Evolutionary conservation across 2,113 vertebrate species (phyloP).

Genomic region (Australoheros scitulus): DNA sequence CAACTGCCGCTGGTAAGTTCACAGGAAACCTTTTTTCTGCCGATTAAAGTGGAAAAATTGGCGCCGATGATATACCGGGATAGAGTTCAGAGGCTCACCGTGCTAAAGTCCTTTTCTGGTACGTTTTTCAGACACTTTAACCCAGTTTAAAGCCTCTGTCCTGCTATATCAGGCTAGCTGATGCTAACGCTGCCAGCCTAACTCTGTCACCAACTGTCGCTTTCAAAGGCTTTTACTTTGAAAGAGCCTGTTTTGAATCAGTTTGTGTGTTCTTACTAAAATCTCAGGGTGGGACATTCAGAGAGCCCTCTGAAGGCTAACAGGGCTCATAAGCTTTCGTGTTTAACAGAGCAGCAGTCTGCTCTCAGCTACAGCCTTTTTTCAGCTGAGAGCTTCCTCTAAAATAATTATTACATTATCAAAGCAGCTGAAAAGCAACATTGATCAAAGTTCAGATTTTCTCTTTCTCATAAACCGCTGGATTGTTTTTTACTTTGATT

Average conservation of each 20-base stretch:
- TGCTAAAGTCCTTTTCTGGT: not conserved
- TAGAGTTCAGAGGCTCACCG: not conserved
- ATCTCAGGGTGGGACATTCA: not conserved
- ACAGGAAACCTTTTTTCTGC: not conserved
- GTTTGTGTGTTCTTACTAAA: not conserved
- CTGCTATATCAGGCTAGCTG: not conserved
- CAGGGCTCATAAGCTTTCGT: too few relatives aligned
- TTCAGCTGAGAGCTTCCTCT: too few relatives aligned
- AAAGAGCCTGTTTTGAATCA: not conserved
- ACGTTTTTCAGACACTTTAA: not conserved
- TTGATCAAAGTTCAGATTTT: too few relatives aligned
- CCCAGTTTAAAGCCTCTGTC: not conserved
- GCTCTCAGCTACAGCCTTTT: too few relatives aligned
- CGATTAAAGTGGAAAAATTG: not conserved
- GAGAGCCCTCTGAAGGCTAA: too few relatives aligned
- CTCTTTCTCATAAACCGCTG: too few relatives aligned
- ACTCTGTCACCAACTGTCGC: not conserved
- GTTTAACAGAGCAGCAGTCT: too few relatives aligned
- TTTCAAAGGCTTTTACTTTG: not conserved
- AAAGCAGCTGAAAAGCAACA: too few relatives aligned
- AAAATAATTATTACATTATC: too few relatives aligned
- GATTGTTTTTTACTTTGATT: too few relatives aligned
- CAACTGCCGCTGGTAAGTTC: not conserved
- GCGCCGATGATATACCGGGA: not conserved
- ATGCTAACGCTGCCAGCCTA: not conserved